Percentiles rank a stretch among this genome's conserved stretches.
phyloP scores from a whole-genome alignment of 2,797 vertebrate genomes.

The Vultur gryphus region DNA sequence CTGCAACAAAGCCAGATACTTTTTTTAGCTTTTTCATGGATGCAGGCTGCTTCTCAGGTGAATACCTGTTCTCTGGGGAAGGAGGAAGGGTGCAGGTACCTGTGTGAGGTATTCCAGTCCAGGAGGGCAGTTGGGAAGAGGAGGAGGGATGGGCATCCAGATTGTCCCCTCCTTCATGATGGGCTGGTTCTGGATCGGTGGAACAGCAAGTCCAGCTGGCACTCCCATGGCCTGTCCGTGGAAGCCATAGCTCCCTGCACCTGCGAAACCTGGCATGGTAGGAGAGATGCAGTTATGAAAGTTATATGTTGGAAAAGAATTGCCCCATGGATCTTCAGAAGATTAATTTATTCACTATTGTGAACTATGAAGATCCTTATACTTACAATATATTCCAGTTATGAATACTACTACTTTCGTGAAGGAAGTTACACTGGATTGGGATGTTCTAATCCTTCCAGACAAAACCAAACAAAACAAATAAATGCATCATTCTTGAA shows the following conservation, averaged over 20 bases:
- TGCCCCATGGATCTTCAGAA: background rate
- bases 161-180: background rate
- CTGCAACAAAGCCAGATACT: background rate
- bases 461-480: background rate
- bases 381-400: background rate
- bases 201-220: background rate
- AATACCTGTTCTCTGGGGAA: background rate
- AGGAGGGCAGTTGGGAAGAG: conserved; percentile 82
- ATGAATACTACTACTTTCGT: background rate
- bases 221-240: background rate
- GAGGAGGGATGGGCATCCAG: conserved; percentile 76
- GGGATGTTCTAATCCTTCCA: background rate
- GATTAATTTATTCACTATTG: background rate
- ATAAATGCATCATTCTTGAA: background rate
- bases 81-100: conserved; percentile 66
- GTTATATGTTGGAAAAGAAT: background rate
- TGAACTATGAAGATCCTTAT: background rate
- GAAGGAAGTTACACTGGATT: background rate
- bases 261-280: background rate
- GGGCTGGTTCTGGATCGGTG: conserved; percentile 33
- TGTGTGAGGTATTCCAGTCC: conserved; percentile 91
- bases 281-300: background rate
- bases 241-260: background rate
- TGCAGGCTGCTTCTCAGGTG: background rate
- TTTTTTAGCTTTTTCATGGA: background rate